Base-by-base conservation (phyloP, 2,888 invertebrate species). In the Drosophila affinis region DNA sequence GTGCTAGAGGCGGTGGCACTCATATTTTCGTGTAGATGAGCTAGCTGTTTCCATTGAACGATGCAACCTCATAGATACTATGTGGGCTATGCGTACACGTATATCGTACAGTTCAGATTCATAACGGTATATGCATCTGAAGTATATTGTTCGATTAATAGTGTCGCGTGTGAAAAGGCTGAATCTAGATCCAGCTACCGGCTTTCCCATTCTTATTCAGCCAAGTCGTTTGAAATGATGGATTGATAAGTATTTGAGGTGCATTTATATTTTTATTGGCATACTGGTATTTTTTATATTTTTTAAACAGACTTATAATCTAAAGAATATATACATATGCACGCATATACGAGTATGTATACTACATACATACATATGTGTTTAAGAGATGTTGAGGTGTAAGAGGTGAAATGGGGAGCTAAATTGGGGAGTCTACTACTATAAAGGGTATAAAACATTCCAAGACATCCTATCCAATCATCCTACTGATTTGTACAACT, bases 121-220 rank as follows among this genome's bases (percentile, higher is more conserved):
- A 32, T 48, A 61, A 17, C 62, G 21, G 61, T 29, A 9, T 62
- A 3, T 45, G 17, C 44, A 27, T 10, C 10, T 51, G 17, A 14
- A 32, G 21, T 14, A 44, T 62, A 45, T 46, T 45, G 32, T 62
- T 63, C 32, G 51, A 62, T 45, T 62, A 44, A 45, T 7, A 39
- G 39, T 39, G 32, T 51, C 62, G 62, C 49, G 21, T 45, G 62
- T 63, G 62, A 32, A 17, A 62, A 32, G 44, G 29, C 62, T 62
- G 51, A 49, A 45, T 29, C 24, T 62, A 61, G 24, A 12, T 51
- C 7, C 24, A 24, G n/a, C 12, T 7, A 45, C 7, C 24, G 18
- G n/a, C 12, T 1, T 34, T 12, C 34, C 12, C 5, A 39, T 39
- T 14, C 14, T 2, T 5, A 39, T 4, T 39, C 14, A 7, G 6